A percentile compares a stretch with the other conserved stretches of the same genome.
phyloP scores from a whole-genome alignment of 2,888 invertebrate species.

The Griposia aprilina region DNA sequence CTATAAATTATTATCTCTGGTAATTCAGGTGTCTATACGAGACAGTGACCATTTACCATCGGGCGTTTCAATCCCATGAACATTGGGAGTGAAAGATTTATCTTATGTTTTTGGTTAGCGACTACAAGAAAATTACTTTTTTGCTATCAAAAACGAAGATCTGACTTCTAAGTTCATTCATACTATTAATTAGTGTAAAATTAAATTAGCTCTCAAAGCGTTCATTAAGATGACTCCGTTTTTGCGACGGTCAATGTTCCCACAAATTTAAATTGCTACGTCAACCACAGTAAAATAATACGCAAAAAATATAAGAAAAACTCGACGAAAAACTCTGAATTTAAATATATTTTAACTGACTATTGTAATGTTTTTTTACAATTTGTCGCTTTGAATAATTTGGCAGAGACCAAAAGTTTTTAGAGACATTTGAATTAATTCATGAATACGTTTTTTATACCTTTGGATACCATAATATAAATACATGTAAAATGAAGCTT shows the following conservation, averaged over 20 bases:
- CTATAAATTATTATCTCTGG: not conserved
- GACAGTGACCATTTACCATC: not conserved
- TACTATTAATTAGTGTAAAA: constrained; percentile 19
- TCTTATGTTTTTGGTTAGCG: not conserved
- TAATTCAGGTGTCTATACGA: not conserved
- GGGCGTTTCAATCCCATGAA: no score
- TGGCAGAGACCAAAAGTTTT: not conserved
- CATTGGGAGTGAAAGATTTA: not conserved
- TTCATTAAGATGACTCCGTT: constrained; percentile 26
- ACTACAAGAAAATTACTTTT: not conserved
- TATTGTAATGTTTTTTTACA: constrained; percentile 7
- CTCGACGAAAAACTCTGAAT: constrained; percentile 14
- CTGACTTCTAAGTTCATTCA: constrained; percentile 13
- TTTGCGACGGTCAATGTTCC: constrained; percentile 53
- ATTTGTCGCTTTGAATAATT: constrained; percentile 9
- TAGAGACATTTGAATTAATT: not conserved
- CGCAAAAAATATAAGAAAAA: constrained; percentile 35
- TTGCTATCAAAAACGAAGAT: not conserved
- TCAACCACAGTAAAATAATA: constrained; percentile 19
- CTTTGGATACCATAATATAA: not conserved
- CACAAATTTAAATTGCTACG: constrained; percentile 46
- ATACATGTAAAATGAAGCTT: not conserved
- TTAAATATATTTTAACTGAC: constrained; percentile 10
- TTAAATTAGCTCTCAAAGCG: constrained; percentile 37
- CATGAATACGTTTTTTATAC: not conserved